Conservation (phyloP, 2,888 invertebrate genomes). For the Auanema sp. region DNA sequence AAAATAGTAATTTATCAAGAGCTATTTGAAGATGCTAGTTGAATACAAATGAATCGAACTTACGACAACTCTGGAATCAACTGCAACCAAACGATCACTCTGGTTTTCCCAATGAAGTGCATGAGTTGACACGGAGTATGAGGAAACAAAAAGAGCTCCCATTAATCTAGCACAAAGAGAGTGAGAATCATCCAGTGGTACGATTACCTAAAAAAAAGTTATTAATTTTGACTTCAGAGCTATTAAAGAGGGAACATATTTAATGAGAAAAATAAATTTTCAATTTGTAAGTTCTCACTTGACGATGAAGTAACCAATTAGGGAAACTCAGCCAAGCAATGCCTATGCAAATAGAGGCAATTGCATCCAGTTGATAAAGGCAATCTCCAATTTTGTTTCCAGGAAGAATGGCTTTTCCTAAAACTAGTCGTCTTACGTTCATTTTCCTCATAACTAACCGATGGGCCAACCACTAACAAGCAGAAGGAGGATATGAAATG, state of each 20-base stretch:
- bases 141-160: conserved; percentile 57
- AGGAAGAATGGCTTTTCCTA: conserved; percentile 26
- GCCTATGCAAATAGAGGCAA: conserved; percentile 61
- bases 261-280: not conserved
- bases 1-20: not conserved
- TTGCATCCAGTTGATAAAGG: conserved; percentile 60
- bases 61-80: conserved; percentile 52
- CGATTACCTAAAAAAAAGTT: conserved; percentile 45
- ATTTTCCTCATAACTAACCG: conserved; percentile 24
- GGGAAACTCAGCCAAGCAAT: conserved; percentile 59
- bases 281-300: conserved; percentile 25
- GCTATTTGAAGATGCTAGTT: not conserved
- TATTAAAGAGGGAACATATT: not conserved
- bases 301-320: conserved; percentile 58
- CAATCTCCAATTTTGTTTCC: conserved; percentile 49
- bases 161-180: conserved; percentile 57
- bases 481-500: conserved; percentile 34
- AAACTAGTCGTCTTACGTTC: not conserved
- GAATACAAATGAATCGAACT: conserved; percentile 11
- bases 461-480: conserved; percentile 47
- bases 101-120: conserved; percentile 53
- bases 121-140: conserved; percentile 42
- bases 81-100: conserved; percentile 51
- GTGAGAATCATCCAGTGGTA: conserved; percentile 56
- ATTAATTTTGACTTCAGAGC: not conserved